Base-by-base conservation (phyloP, 2,888 invertebrate genomes). In the Drosophila kanekoi region DNA sequence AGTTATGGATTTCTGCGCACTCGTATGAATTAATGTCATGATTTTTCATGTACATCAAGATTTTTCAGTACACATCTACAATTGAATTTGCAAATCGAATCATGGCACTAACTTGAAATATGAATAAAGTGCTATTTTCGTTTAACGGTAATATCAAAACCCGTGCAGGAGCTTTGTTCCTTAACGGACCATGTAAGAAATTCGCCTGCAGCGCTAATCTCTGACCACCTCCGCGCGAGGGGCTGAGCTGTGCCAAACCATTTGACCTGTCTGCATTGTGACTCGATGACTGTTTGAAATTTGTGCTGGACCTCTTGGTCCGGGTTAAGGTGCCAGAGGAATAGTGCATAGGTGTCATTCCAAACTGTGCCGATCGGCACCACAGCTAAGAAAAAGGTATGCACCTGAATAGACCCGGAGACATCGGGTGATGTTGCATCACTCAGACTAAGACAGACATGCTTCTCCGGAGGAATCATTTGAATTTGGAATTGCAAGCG, bases 221-320 rank as follows among this genome's bases (percentile, higher is more conserved):
- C 83, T 14, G 80, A 64, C 91, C 92, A 91, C 51, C 84, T 90
- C 53, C 77, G 77, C 45, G 87, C 85, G 49, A 91, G 79, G 41
- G 90, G 80, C 66, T 91, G 91, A 35, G 90, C 86, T 13, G 77
- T 64, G 43, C 91, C 91, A 65, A 87, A 89, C 91, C 91, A 91
- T 74, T 90, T 90, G 53, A 90, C 70, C 49, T 79, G 81, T 58
- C 80, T 80, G 79, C 65, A 37, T 23, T 69, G 56, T 70, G 90
- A 85, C 79, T 91, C 91, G 83, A 92, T 90, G 82, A 89, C 87
- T 77, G 90, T 84, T 62, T 88, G 89, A 65, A 83, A 91, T 63
- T 79, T 79, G 65, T 80, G 38, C 66, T 54, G 58, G 40, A 47
- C 48, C 48, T 38, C 37, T 40, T 47, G 48, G 13, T 38, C 33